Evolutionary conservation across 2,113 vertebrate species (phyloP), one percentile per base, ranked within the genome.

Genomic region (Rissa tridactyla): DNA sequence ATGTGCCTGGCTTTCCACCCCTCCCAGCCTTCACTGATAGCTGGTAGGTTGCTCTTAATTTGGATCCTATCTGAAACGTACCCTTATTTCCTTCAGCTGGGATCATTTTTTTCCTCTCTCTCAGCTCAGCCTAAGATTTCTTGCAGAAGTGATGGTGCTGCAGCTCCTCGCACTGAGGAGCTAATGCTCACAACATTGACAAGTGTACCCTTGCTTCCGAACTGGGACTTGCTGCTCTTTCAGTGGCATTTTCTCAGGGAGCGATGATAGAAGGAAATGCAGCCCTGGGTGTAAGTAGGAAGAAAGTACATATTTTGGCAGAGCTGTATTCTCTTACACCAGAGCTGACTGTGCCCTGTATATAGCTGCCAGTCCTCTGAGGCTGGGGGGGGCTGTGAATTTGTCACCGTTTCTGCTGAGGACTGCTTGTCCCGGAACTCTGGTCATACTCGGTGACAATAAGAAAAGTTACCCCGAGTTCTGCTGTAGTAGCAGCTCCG

Each of bases 1-100:
- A 98, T 98, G 93, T 98, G 98, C 82, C 79, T 99, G 90, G 98
- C 98, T 57, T 99, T 99, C 76, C 99, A 99, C 93, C 99, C 99
- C 14, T 93, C 93, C 2, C 98, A 96, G 88, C 99, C 99, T 0
- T 98, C 99, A 1, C 97, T 99, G 25, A 92, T 99, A 5, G 98
- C 99, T 80, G 99, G 99, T 99, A 94, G 62, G 90, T 66, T 73
- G 46, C 47, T 71, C 55, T 77, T 61, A 27, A 44, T 30, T 65
- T 30, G 9, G 18, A 44, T n/a, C 15, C n/a, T 46, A 3, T 12
- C 34, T 49, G 58, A 78, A 90, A 55, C 4, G 18, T 10, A 27
- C 3, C 73, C 51, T 29, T 27, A 10, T 34, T 40, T 30, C 55
- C 77, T 90, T 34, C 52, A 89, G 5, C 38, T 79, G 32, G 19